Conservation (phyloP, 1,140 invertebrate genomes). For the Brachystomella parvula region DNA sequence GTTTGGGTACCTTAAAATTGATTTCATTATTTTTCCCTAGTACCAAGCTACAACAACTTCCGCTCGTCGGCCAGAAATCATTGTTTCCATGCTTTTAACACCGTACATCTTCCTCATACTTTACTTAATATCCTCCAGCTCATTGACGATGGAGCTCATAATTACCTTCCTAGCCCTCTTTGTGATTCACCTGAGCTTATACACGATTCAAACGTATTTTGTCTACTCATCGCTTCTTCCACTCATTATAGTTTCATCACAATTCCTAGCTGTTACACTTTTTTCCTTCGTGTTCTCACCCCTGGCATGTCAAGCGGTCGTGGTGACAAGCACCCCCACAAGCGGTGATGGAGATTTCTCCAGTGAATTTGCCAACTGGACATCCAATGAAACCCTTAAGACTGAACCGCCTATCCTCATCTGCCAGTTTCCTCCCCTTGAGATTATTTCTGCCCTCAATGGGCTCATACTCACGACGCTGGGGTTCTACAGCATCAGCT, state of each 20-base stretch:
- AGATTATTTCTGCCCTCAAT: not conserved
- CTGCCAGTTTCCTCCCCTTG: not conserved
- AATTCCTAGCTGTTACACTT: not conserved
- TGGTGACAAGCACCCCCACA: too few species aligned
- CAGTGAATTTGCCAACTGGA: not conserved
- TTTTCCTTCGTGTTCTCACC: not conserved
- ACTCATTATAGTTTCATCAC: not conserved
- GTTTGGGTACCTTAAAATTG: not conserved
- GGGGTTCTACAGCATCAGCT: conserved; percentile 26
- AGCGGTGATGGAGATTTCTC: too few species aligned
- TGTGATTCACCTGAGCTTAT: not conserved
- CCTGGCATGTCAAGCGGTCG: not conserved
- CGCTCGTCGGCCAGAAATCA: not conserved
- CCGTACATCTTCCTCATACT: not conserved
- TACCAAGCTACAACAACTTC: not conserved
- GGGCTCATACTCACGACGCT: conserved; percentile 26
- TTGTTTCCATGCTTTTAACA: not conserved
- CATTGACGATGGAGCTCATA: not conserved
- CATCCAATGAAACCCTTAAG: not conserved
- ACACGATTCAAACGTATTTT: conserved; percentile 12
- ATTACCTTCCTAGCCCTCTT: not conserved
- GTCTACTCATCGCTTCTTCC: not conserved
- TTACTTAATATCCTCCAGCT: conserved; percentile 2
- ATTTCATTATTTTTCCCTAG: not conserved
- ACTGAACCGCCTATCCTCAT: not conserved